Evolutionary conservation across 2,888 invertebrate species (phyloP).

Genomic region (Thecophora atra): DNA sequence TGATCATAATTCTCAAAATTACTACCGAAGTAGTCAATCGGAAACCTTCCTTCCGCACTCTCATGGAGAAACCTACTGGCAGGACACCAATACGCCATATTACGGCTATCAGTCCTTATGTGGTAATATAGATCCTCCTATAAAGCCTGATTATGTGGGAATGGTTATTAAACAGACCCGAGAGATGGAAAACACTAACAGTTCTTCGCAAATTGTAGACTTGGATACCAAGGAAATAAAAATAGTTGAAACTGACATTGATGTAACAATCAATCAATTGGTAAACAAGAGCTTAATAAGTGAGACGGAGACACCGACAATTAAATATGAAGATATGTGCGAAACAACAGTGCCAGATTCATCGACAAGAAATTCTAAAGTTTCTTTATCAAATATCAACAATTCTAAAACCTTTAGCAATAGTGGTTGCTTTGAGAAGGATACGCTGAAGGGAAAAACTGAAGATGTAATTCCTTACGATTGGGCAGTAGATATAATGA

Average conservation of each 20-base stretch:
- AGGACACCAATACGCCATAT: slow-evolving; percentile 51
- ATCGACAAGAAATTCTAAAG: slow-evolving; percentile 1
- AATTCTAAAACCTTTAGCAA: not conserved
- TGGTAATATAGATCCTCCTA: slow-evolving; percentile 42
- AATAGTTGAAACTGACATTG: slow-evolving; percentile 60
- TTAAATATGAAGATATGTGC: slow-evolving; percentile 37
- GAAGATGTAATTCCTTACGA: slow-evolving; percentile 88
- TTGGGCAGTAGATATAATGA: slow-evolving; percentile 85
- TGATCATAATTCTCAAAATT: slow-evolving; percentile 45
- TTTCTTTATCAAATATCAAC: not conserved
- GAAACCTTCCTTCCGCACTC: slow-evolving; percentile 43
- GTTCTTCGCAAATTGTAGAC: slow-evolving; percentile 63
- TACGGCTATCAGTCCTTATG: slow-evolving; percentile 38
- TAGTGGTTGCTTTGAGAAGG: slow-evolving; percentile 65
- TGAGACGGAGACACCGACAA: slow-evolving; percentile 39
- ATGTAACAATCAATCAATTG: slow-evolving; percentile 40
- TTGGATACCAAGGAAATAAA: slow-evolving; percentile 66
- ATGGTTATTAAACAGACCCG: slow-evolving; percentile 53
- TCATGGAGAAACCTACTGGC: slow-evolving; percentile 53
- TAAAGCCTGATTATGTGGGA: slow-evolving; percentile 59
- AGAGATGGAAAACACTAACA: slow-evolving; percentile 53
- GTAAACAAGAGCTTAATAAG: slow-evolving; percentile 5
- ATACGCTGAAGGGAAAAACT: slow-evolving; percentile 68
- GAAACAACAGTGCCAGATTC: not conserved
- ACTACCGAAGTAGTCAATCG: slow-evolving; percentile 46